A percentile compares a stretch with the other conserved stretches of the same genome.
These are phyloP conservation scores for Antechinus stuartii DNA, from an alignment of 2,113 vertebrate species.

Conservation along the genomic window DNA sequence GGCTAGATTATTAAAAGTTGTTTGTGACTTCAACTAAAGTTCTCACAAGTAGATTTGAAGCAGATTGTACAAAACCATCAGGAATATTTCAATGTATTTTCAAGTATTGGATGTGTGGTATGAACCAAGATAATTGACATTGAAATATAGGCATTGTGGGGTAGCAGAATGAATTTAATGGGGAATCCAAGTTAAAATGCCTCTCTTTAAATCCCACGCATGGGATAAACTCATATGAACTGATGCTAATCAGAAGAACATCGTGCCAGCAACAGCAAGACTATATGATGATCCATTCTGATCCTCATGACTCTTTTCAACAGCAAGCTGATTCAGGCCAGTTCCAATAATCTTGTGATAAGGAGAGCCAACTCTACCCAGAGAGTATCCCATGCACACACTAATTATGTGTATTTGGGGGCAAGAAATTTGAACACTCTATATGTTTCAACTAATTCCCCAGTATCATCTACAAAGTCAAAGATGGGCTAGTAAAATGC, in stretches of 20 bases:
- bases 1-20: neutral
- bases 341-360: no score
- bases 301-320: no score
- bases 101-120: no score
- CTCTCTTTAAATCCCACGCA: neutral
- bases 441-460: neutral
- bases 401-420: neutral
- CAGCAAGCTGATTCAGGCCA: no score
- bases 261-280: no score
- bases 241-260: no score
- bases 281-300: no score
- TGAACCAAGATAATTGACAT: neutral
- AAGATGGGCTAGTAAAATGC: neutral
- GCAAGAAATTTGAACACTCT: neutral
- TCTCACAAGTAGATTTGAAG: neutral
- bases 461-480: neutral
- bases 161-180: neutral
- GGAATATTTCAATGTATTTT: neutral
- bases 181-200: neutral
- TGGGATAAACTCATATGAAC: no score
- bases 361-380: no score
- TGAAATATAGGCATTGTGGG: neutral
- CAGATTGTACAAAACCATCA: neutral
- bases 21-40: neutral
- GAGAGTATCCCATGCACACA: no score